Evolutionary conservation across 2,888 invertebrate genomes (phyloP), one percentile per base, ranked within the genome.

Genomic region (Spodoptera picta): DNA sequence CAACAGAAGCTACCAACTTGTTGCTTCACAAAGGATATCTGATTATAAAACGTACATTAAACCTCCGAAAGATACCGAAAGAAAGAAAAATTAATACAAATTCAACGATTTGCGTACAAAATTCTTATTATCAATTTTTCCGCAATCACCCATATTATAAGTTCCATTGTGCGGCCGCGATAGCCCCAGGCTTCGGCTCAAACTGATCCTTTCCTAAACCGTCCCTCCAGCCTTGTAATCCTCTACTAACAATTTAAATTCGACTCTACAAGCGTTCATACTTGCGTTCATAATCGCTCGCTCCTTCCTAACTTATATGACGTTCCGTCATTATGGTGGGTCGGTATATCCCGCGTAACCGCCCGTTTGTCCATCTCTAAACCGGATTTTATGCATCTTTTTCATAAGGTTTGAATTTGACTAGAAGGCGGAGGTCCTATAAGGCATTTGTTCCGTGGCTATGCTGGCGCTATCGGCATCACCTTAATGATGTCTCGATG

Each of bases 401-500:
- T 64, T 55, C 57, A 65, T 89, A 91, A 84, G 85, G 89, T 82
- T 73, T 72, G 63, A 71, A 83, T 88, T 90, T 51, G 76, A 67
- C 71, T 79, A 70, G 53, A 67, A 31, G 56, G 46, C 31, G 31
- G 27, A 51, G 52, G 76, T 63, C 75, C 78, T 78, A 80, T 92
- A 84, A 80, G 83, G 75, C 86, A 82, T 90, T 92, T 82, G 76
- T 77, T 75, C 68, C 75, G 85, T 73, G 81, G 75, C 73, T 81
- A 77, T 83, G 82, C 89, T 91, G 94, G 94, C 94, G 94, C 94
- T 94, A 94, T 94, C 94, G 92, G 93, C 93, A 94, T 94, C 94
- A 94, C 94, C 93, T 94, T 94, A 94, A 94, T 94, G 94, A 94
- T 94, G 94, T 94, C 94, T 93, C 93, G 94, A 94, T 94, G 93